phyloP scores from a whole-genome alignment of 2,113 vertebrate genomes.

The Pipra filicauda region DNA sequence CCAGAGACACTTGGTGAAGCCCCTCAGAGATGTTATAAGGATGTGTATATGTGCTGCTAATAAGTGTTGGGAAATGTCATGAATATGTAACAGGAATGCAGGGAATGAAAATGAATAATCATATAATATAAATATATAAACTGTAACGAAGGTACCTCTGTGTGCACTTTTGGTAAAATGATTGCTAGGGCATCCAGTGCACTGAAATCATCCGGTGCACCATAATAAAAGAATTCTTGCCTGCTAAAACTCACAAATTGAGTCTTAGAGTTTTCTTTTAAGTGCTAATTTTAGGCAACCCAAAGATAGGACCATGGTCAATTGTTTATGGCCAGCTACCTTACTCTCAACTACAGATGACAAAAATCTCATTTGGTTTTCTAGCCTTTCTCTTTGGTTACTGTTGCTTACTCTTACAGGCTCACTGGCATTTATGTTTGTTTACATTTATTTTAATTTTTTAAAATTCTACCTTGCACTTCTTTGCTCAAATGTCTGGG shows the following conservation, averaged over 20 bases:
- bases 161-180: not conserved
- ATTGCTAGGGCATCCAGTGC: not conserved
- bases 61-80: not conserved
- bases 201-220: not conserved
- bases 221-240: not conserved
- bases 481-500: not conserved
- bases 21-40: not conserved
- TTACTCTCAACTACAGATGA: not conserved
- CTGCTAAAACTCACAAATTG: not conserved
- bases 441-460: not conserved
- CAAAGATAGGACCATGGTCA: not conserved
- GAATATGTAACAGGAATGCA: not conserved
- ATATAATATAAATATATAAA: not conserved
- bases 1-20: not conserved
- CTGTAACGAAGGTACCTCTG: not conserved
- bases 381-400: not conserved
- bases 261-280: not conserved
- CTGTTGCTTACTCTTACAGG: not conserved
- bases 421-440: not conserved
- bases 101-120: not conserved
- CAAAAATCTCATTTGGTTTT: not conserved
- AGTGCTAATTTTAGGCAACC: not conserved
- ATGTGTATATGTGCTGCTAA: not conserved
- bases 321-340: not conserved
- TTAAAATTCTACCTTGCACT: not conserved